phyloP scores from a whole-genome alignment of 2,888 invertebrate species.

The Troides helena region DNA sequence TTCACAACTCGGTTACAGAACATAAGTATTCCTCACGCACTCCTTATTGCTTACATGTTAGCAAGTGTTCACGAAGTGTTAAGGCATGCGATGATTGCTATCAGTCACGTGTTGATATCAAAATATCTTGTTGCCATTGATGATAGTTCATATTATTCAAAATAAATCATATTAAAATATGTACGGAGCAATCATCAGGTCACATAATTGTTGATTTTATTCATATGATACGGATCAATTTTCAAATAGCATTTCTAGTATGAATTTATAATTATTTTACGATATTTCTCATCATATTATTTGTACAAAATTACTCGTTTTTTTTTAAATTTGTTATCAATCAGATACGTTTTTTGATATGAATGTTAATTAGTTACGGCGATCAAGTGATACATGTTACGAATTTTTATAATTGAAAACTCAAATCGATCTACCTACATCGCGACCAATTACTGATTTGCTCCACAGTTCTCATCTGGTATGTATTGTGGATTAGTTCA shows the following conservation, averaged over 20 bases:
- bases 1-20: constrained; percentile 11
- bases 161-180: neutral
- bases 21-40: constrained; percentile 9
- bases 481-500: constrained; percentile 41
- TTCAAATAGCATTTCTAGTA: too few relatives aligned
- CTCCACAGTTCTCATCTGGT: constrained; percentile 43
- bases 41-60: neutral
- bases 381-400: constrained; percentile 40
- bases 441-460: constrained; percentile 49
- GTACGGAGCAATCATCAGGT: neutral
- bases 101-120: constrained; percentile 13
- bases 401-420: constrained; percentile 34
- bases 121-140: constrained; percentile 5
- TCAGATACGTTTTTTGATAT: constrained; percentile 23
- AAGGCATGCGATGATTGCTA: constrained; percentile 4
- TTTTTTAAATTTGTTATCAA: constrained; percentile 4
- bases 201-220: neutral
- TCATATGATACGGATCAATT: too few relatives aligned
- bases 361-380: constrained; percentile 36
- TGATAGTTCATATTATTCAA: neutral
- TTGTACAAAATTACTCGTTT: neutral
- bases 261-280: neutral
- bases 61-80: constrained; percentile 11
- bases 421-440: constrained; percentile 31
- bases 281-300: neutral